Evolutionary conservation across 2,797 vertebrate species (phyloP).

Genomic region (Heteromormyrus szaboi): DNA sequence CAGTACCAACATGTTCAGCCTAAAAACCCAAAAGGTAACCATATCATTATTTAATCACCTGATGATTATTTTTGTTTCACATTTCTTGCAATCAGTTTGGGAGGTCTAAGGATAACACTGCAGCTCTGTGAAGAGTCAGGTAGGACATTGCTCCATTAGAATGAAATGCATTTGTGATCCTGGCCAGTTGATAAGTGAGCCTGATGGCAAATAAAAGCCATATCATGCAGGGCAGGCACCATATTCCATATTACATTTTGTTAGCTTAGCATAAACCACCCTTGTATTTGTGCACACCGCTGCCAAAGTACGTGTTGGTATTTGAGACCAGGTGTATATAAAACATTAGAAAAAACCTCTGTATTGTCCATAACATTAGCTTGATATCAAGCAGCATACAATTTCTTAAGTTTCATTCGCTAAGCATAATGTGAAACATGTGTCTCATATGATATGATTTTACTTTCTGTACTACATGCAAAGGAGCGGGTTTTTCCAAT

Average conservation of each 20-base stretch:
- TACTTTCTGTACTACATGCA: not conserved
- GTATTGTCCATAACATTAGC: not conserved
- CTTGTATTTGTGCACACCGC: no score
- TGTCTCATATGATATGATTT: not conserved
- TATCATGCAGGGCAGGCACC: no score
- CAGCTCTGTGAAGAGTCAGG: not conserved
- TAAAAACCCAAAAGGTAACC: not conserved
- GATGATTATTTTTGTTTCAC: not conserved
- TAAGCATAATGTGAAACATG: not conserved
- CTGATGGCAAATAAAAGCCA: no score
- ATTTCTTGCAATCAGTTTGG: not conserved
- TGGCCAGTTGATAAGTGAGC: no score
- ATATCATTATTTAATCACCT: not conserved
- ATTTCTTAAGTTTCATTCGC: not conserved
- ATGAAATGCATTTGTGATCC: no score
- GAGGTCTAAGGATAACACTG: not conserved
- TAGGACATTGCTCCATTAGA: not conserved
- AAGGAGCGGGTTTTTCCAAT: not conserved
- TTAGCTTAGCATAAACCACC: no score
- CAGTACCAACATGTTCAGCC: not conserved
- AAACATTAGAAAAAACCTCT: not conserved
- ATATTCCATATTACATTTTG: no score
- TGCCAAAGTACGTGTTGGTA: not conserved
- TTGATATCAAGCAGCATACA: not conserved
- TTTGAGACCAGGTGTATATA: not conserved